These are phyloP conservation scores for Phrynosoma blainvillii DNA, from an alignment of 2,113 vertebrate species.

Conservation along the genomic window DNA sequence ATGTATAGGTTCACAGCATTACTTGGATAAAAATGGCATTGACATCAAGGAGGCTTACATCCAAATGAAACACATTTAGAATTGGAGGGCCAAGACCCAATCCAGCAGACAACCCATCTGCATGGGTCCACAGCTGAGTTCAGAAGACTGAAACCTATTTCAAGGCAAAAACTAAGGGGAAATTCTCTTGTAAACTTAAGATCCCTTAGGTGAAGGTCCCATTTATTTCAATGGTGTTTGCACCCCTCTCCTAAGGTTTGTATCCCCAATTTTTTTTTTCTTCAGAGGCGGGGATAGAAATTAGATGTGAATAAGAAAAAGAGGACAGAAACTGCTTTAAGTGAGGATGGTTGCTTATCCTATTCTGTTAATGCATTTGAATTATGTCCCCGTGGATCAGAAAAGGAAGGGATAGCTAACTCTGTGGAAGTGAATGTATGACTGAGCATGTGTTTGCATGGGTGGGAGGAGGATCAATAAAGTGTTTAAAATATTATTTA, in stretches of 20 bases:
- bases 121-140: not conserved
- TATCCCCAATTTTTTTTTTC: not conserved
- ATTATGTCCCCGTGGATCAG: not conserved
- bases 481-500: not conserved
- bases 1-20: not conserved
- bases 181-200: not conserved
- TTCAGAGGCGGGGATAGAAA: not conserved
- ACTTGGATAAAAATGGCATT: not conserved
- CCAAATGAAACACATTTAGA: not conserved
- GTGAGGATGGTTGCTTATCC: not conserved
- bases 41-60: not conserved
- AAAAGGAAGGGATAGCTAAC: not conserved
- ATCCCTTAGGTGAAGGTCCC: not conserved
- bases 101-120: not conserved
- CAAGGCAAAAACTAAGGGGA: not conserved
- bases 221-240: not conserved
- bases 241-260: not conserved
- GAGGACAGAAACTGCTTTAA: not conserved
- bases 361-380: not conserved
- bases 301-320: not conserved
- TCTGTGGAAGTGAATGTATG: not conserved
- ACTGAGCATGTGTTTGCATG: no score
- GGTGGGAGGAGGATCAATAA: not conserved
- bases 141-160: not conserved
- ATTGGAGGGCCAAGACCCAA: not conserved